These are phyloP conservation scores for Amphipyra tragopoginis DNA, from an alignment of 2,888 invertebrate species.

Conservation along the genomic window DNA sequence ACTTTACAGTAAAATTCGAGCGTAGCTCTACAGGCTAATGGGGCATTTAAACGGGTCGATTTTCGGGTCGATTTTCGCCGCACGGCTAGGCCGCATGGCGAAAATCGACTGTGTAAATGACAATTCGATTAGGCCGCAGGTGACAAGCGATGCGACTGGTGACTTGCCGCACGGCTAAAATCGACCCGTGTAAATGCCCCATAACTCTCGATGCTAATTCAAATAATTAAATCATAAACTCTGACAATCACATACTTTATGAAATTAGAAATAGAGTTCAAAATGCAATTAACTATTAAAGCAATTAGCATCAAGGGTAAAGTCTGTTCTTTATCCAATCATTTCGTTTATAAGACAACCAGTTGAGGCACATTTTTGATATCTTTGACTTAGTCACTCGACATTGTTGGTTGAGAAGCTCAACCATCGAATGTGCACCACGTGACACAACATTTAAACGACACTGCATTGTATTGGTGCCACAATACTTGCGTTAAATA, in stretches of 20 bases:
- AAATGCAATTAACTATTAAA: not conserved
- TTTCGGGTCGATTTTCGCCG: too few species aligned
- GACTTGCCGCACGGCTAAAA: too few species aligned
- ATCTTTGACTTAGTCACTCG: slow-evolving; percentile 38
- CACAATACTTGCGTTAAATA: slow-evolving; percentile 36
- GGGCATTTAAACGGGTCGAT: too few species aligned
- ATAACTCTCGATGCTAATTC: slow-evolving; percentile 4
- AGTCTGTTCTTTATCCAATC: not conserved
- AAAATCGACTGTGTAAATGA: too few species aligned
- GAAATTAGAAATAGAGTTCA: not conserved
- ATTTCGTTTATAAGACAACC: slow-evolving; percentile 1
- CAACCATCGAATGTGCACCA: slow-evolving; percentile 48
- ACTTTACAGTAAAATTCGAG: slow-evolving; percentile 6
- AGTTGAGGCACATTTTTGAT: not conserved
- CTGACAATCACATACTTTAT: not conserved
- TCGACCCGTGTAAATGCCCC: too few species aligned
- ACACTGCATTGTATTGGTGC: slow-evolving; percentile 50
- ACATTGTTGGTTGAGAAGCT: slow-evolving; percentile 51
- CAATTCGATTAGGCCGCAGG: too few species aligned
- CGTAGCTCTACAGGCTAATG: slow-evolving; percentile 22
- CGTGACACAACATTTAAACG: slow-evolving; percentile 41
- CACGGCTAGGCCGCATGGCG: too few species aligned
- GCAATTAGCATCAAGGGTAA: not conserved
- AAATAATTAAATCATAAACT: not conserved
- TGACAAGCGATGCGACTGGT: too few species aligned